These are phyloP conservation scores for Drosophila santomea DNA, from an alignment of 1,140 invertebrate genomes.

Conservation along the genomic window DNA sequence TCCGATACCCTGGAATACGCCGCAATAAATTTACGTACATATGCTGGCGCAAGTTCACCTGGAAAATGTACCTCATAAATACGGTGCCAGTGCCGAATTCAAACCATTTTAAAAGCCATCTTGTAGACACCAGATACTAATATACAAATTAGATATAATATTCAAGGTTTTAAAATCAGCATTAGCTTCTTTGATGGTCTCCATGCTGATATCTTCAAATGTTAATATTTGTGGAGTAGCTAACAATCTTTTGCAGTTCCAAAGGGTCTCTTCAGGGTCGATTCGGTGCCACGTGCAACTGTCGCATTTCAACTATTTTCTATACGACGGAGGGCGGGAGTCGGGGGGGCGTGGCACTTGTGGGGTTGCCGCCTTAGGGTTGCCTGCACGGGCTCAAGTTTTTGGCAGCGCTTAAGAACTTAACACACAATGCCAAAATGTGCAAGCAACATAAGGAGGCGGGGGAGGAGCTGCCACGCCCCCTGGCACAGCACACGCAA, in stretches of 20 bases:
- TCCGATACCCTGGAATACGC: slow-evolving; percentile 22
- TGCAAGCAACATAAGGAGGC: slow-evolving; percentile 32
- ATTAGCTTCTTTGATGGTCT: too few species aligned
- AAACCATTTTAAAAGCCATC: too few species aligned
- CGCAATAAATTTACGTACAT: background rate
- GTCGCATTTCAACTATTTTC: slow-evolving; percentile 45
- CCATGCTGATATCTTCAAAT: too few species aligned
- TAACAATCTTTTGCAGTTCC: background rate
- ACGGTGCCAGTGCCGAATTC: too few species aligned
- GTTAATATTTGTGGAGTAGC: too few species aligned
- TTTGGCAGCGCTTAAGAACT: slow-evolving; percentile 81
- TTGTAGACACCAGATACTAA: too few species aligned
- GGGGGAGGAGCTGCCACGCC: slow-evolving; percentile 3
- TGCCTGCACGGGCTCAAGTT: slow-evolving; percentile 63
- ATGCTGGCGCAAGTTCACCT: background rate
- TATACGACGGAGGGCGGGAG: background rate
- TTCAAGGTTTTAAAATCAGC: too few species aligned
- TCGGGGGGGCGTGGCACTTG: slow-evolving; percentile 13
- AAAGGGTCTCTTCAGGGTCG: slow-evolving; percentile 23
- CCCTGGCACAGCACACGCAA: slow-evolving; percentile 37
- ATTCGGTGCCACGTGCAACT: slow-evolving; percentile 6
- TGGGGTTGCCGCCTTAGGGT: slow-evolving; percentile 48
- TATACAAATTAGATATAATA: too few species aligned
- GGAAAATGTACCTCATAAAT: background rate
- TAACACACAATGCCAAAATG: slow-evolving; percentile 73